Base-by-base conservation (phyloP, 2,113 vertebrate genomes). In the Stictonetta naevosa region DNA sequence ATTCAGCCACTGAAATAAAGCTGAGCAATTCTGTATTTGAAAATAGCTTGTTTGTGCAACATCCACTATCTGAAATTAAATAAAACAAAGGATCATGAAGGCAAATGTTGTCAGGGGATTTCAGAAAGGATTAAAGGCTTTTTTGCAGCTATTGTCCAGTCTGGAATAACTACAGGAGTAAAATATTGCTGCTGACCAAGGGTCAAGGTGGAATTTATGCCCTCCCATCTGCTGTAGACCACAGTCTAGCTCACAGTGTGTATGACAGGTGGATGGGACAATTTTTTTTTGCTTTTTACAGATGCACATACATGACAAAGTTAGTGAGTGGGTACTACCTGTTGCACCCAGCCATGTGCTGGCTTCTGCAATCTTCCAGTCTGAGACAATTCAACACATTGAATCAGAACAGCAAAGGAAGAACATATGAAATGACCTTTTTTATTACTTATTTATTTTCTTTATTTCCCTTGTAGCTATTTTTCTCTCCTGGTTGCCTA, bases 1-100 rank as follows among this genome's bases (percentile, higher is more conserved):
- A 94, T 66, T 76, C 36, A 63, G 44, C 86, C 59, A 44, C 31
- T 83, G 53, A 97, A 94, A 93, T 92, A 93, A 86, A 93, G 38
- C 38, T 53, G 74, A 92, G 62, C 7, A 95, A 79, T 76, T 95
- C 78, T 77, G 2, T 95, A 67, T 92, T 83, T 87, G 53, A 73
- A 96, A 95, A 88, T 16, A 86, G 33, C 28, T 91, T 73, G 23
- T 94, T 38, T 97, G 38, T 62, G 58, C 6, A 63, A 52, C 44
- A 68, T 28, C 82, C 48, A 33, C 12, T 64, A n/a, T 28, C 36
- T 83, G 8, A 26, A 78, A 91, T 83, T 88, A 63, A 56, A 38
- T 48, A 58, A 92, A 84, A 63, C 9, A 84, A 86, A 90, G 86
- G 31, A 38, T 94, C 76, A 82, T 1, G 7, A 44, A 75, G 62